These are phyloP conservation scores for Lagopus muta DNA, from an alignment of 2,113 vertebrate species.

Conservation along the genomic window DNA sequence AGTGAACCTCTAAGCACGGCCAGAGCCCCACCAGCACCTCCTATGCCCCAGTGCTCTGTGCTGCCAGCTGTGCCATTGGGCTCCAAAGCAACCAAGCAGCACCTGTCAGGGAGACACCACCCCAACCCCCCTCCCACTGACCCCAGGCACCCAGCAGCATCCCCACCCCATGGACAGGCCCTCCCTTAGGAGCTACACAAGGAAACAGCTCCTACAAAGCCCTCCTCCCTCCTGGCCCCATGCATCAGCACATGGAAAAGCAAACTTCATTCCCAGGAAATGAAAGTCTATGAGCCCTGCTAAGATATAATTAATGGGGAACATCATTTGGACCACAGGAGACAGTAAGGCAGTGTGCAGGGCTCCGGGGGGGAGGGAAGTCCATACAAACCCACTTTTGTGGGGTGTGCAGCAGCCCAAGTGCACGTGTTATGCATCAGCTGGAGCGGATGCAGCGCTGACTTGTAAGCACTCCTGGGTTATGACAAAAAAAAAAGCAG, in stretches of 20 bases:
- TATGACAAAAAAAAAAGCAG: neutral
- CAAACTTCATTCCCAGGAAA: neutral
- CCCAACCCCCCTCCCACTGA: neutral
- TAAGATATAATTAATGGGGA: neutral
- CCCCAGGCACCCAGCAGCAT: neutral
- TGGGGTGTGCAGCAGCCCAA: neutral
- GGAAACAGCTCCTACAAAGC: neutral
- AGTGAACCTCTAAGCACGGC: neutral
- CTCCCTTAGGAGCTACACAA: neutral
- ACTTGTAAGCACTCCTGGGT: slow-evolving; percentile 28
- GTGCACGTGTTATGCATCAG: neutral
- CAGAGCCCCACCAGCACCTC: neutral
- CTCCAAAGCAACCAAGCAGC: neutral
- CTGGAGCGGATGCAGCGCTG: neutral
- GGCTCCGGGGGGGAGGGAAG: neutral
- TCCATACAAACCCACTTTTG: slow-evolving; percentile 1
- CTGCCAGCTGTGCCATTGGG: fast-evolving
- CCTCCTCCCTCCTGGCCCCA: neutral
- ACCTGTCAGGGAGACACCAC: neutral
- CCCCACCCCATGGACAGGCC: neutral
- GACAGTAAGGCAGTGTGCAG: slow-evolving; percentile 15
- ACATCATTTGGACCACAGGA: neutral
- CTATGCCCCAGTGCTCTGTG: fast-evolving
- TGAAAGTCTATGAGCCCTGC: neutral
- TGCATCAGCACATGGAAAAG: neutral